phyloP scores from a whole-genome alignment of 2,113 vertebrate genomes.

The Nematolebias whitei region DNA sequence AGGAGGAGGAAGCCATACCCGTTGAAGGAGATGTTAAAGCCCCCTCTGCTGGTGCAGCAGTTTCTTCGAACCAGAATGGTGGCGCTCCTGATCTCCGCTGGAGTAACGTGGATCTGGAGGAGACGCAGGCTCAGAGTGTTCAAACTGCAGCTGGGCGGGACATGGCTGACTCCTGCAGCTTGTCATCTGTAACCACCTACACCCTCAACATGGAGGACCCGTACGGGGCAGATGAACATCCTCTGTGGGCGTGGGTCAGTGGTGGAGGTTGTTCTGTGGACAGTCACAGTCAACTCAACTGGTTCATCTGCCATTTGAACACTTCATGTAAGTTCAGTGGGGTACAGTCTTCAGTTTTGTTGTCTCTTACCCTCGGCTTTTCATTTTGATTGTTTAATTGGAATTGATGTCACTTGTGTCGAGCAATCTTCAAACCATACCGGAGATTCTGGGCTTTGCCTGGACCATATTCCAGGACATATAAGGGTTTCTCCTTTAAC shows the following conservation, averaged over 20 bases:
- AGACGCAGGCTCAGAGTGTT: slow-evolving; percentile 75
- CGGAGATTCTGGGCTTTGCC: too few relatives aligned
- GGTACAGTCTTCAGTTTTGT: too few relatives aligned
- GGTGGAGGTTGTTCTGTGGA: slow-evolving; percentile 90
- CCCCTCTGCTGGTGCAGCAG: not conserved
- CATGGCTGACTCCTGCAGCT: slow-evolving; percentile 78
- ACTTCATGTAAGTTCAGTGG: slow-evolving; percentile 78
- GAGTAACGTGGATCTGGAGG: slow-evolving; percentile 94
- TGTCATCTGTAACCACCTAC: slow-evolving; percentile 84
- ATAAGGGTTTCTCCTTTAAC: too few relatives aligned
- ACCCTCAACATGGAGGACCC: slow-evolving; percentile 84
- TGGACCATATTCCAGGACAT: too few relatives aligned
- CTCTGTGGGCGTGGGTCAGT: slow-evolving; percentile 93
- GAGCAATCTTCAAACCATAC: too few relatives aligned
- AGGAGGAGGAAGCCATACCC: slow-evolving; percentile 57
- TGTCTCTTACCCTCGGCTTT: too few relatives aligned
- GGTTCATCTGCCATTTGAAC: slow-evolving; percentile 82
- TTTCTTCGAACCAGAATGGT: slow-evolving; percentile 50
- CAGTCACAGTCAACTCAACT: slow-evolving; percentile 82
- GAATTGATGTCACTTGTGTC: too few relatives aligned
- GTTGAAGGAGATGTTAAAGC: slow-evolving; percentile 31
- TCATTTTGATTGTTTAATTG: too few relatives aligned
- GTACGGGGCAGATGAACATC: slow-evolving; percentile 82
- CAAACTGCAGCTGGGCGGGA: slow-evolving; percentile 47
- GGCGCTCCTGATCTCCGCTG: slow-evolving; percentile 80